phyloP scores from a whole-genome alignment of 2,888 invertebrate genomes.

The Netelia fuscicornis region DNA sequence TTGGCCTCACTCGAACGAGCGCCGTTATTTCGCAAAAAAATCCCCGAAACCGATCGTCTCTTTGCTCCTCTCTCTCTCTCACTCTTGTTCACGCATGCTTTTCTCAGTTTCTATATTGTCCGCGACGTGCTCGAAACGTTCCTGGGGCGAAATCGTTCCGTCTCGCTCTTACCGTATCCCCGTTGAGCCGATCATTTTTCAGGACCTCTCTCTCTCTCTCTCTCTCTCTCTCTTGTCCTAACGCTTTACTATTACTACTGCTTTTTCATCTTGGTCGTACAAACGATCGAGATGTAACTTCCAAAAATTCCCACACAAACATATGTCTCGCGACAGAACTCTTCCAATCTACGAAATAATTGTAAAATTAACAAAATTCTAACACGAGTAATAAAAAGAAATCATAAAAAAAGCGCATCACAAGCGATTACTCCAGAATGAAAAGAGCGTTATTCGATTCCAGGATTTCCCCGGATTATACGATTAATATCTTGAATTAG shows the following conservation, averaged over 20 bases:
- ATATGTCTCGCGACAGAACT: neutral
- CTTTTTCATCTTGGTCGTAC: slow-evolving; percentile 44
- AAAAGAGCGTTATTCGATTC: slow-evolving; percentile 31
- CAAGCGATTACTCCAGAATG: slow-evolving; percentile 11
- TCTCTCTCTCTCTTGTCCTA: slow-evolving; percentile 19
- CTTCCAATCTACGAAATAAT: slow-evolving; percentile 3
- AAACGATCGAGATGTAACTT: slow-evolving; percentile 24
- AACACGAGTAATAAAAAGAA: neutral
- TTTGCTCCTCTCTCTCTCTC: slow-evolving; percentile 64
- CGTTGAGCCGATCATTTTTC: slow-evolving; percentile 72
- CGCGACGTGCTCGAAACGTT: slow-evolving; percentile 49
- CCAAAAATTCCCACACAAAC: neutral
- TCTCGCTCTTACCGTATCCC: slow-evolving; percentile 56
- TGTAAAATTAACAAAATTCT: neutral
- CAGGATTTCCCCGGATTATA: slow-evolving; percentile 50
- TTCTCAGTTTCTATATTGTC: slow-evolving; percentile 31
- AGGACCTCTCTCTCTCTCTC: slow-evolving; percentile 14
- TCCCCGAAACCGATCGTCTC: slow-evolving; percentile 80
- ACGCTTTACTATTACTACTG: slow-evolving; percentile 6
- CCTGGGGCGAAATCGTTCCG: slow-evolving; percentile 45
- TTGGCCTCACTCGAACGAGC: slow-evolving; percentile 76
- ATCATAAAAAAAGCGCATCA: slow-evolving; percentile 17
- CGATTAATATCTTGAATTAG: slow-evolving; percentile 63
- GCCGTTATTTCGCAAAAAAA: slow-evolving; percentile 84
- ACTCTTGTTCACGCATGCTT: slow-evolving; percentile 9